These are phyloP conservation scores for Tinea pellionella DNA, from an alignment of 2,888 invertebrate species.

Conservation along the genomic window DNA sequence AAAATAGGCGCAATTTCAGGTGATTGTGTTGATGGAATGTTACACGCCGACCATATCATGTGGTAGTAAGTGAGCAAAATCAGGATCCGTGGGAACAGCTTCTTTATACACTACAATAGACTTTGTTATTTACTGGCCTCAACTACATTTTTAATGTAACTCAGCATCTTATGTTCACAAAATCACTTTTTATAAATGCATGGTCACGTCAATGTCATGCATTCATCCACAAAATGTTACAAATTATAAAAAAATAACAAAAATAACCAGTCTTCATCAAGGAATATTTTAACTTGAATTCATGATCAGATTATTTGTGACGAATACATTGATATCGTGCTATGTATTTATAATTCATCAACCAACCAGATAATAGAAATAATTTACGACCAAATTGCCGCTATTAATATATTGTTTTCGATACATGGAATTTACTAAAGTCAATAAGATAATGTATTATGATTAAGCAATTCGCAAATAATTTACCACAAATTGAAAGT, in stretches of 20 bases:
- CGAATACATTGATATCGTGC: background rate
- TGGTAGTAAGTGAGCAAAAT: slow-evolving; percentile 3
- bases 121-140: slow-evolving; percentile 32
- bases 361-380: background rate
- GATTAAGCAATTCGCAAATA: background rate
- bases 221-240: background rate
- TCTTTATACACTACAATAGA: slow-evolving; percentile 46
- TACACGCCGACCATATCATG: background rate
- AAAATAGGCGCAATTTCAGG: background rate
- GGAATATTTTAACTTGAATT: background rate
- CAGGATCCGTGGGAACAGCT: slow-evolving; percentile 43
- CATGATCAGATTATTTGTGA: background rate
- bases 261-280: background rate
- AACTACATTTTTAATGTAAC: slow-evolving; percentile 11
- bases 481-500: background rate
- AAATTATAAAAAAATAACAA: too few species aligned
- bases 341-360: background rate
- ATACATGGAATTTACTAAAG: background rate
- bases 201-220: background rate
- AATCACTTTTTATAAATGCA: background rate
- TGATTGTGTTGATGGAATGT: background rate
- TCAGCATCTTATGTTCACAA: background rate
- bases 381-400: background rate
- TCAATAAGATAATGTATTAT: background rate
- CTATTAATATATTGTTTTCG: background rate